These are phyloP conservation scores for Hozukius guyotensis DNA, from an alignment of 2,797 vertebrate genomes.

Conservation along the genomic window DNA sequence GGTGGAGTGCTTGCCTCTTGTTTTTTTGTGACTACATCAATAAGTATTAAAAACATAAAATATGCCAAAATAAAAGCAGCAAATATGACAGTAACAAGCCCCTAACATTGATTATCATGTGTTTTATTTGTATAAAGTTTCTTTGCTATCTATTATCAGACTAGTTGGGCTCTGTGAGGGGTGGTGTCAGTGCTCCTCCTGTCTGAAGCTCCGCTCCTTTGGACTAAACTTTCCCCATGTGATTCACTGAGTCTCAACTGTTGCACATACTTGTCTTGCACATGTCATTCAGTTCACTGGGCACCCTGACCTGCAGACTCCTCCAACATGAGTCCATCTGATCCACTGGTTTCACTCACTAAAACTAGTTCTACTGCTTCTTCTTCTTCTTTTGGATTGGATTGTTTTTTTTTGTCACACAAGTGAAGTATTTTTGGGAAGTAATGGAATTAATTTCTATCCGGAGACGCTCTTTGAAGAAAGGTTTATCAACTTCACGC, in stretches of 20 bases:
- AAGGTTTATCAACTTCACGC: slow-evolving; percentile 40
- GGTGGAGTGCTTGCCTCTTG: slow-evolving; percentile 37
- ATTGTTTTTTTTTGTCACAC: background rate
- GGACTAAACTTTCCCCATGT: slow-evolving; percentile 35
- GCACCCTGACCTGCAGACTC: slow-evolving; percentile 23
- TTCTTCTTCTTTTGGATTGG: background rate
- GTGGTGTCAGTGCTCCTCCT: slow-evolving; percentile 26
- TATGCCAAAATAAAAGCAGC: background rate
- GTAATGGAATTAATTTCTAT: slow-evolving; percentile 56
- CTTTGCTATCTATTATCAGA: background rate
- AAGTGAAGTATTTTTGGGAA: slow-evolving; percentile 15
- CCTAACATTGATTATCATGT: fast-evolving
- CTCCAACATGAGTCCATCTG: slow-evolving; percentile 50
- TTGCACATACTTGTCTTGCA: slow-evolving; percentile 12
- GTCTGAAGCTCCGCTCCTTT: slow-evolving; percentile 46
- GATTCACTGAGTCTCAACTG: slow-evolving; percentile 42
- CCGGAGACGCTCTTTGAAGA: slow-evolving; percentile 46
- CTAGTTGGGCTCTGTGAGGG: background rate
- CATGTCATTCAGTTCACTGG: slow-evolving; percentile 26
- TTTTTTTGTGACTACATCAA: background rate
- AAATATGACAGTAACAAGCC: background rate
- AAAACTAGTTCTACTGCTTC: background rate
- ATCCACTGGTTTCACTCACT: background rate
- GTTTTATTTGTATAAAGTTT: background rate
- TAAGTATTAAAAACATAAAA: background rate